These are phyloP conservation scores for Rhabdophis nuchalis DNA, from an alignment of 2,797 vertebrate genomes.

Conservation along the genomic window DNA sequence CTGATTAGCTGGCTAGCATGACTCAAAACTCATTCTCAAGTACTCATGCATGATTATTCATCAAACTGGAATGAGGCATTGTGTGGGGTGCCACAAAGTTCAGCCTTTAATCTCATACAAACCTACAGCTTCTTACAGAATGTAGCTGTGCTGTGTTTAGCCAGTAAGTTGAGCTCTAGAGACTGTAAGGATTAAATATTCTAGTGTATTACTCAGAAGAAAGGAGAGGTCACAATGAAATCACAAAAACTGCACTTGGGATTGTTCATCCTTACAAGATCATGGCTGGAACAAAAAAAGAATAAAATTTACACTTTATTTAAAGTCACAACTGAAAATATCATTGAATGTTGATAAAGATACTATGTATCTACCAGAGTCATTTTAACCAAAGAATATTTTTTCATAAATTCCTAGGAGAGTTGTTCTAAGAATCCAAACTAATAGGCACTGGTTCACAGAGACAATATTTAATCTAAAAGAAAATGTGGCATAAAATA, in stretches of 20 bases:
- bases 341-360: background rate
- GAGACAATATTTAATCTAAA: background rate
- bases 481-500: background rate
- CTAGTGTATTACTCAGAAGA: background rate
- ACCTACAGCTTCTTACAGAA: background rate
- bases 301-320: constrained; percentile 9
- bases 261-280: constrained; percentile 4
- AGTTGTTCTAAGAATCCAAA: constrained; percentile 16
- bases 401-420: background rate
- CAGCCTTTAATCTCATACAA: background rate
- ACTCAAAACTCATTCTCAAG: background rate
- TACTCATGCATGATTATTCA: background rate
- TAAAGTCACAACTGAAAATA: background rate
- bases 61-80: background rate
- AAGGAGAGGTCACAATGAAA: background rate
- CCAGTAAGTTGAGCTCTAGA: background rate
- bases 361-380: background rate
- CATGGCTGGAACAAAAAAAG: background rate
- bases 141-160: background rate
- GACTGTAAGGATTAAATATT: constrained; percentile 1
- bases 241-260: background rate
- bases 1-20: background rate
- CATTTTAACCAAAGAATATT: constrained; percentile 13
- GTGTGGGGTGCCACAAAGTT: background rate
- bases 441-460: background rate